Percentiles rank a stretch among this genome's conserved stretches.
Evolutionary conservation across 2,113 vertebrate genomes (phyloP).

Genomic region (Cettia cetti): DNA sequence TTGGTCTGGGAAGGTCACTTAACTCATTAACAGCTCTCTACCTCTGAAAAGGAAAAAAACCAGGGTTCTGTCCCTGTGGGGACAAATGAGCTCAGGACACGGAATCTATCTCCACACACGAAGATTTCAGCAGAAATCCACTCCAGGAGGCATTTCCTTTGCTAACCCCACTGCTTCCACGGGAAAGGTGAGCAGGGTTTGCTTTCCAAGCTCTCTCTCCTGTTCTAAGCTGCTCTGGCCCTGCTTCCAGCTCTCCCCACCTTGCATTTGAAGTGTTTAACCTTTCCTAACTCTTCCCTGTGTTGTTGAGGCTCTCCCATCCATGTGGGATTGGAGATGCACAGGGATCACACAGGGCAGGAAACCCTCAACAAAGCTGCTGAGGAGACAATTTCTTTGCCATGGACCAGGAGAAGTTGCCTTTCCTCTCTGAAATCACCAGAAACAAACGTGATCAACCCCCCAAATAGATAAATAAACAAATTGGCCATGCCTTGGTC

Average conservation of each 20-base stretch:
- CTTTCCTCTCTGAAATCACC: neutral
- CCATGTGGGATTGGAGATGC: neutral
- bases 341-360: neutral
- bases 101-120: neutral
- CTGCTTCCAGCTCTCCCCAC: neutral
- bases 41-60: neutral
- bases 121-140: neutral
- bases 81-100: neutral
- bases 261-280: neutral
- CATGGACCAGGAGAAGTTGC: neutral
- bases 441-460: neutral
- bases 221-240: neutral
- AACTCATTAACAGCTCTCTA: neutral
- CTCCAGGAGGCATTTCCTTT: neutral
- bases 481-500: too few species aligned
- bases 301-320: neutral
- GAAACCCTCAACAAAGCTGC: neutral
- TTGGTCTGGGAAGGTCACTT: neutral
- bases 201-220: neutral
- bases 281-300: neutral
- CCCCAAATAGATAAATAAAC: rapidly evolving
- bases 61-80: neutral
- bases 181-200: neutral
- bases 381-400: neutral
- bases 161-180: neutral